Percentiles rank a stretch among this genome's conserved stretches.
These are phyloP conservation scores for Propithecus deckenii DNA, from an alignment of 2,797 vertebrate genomes.

Conservation along the genomic window DNA sequence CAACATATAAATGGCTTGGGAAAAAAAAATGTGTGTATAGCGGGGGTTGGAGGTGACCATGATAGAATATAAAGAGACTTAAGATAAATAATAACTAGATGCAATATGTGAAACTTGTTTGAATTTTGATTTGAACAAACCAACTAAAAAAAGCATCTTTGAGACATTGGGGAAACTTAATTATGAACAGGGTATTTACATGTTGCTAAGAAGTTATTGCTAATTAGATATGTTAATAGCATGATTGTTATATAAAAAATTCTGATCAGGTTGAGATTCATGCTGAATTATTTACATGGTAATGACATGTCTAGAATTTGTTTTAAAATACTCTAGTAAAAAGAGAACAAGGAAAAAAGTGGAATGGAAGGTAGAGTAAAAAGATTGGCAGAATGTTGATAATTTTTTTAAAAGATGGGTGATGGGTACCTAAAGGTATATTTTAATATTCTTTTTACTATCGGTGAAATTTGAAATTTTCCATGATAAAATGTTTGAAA, in stretches of 20 bases:
- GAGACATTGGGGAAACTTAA: neutral
- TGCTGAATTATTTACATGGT: neutral
- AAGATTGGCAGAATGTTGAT: neutral
- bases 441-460: neutral
- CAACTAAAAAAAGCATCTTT: neutral
- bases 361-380: neutral
- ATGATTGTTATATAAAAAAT: conserved; percentile 5
- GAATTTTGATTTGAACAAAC: conserved; percentile 29
- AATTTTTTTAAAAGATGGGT: neutral
- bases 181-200: neutral
- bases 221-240: neutral
- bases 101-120: neutral
- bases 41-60: neutral
- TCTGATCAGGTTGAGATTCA: neutral
- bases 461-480: neutral
- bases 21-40: neutral
- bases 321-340: conserved; percentile 2
- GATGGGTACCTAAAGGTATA: neutral
- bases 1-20: neutral
- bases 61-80: neutral
- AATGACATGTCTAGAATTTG: neutral
- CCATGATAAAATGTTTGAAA: neutral
- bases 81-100: conserved; percentile 6
- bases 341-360: neutral
- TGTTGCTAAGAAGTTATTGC: conserved; percentile 13